Conservation (phyloP, 2,797 vertebrate genomes). For the Macropus fuliginosus region DNA sequence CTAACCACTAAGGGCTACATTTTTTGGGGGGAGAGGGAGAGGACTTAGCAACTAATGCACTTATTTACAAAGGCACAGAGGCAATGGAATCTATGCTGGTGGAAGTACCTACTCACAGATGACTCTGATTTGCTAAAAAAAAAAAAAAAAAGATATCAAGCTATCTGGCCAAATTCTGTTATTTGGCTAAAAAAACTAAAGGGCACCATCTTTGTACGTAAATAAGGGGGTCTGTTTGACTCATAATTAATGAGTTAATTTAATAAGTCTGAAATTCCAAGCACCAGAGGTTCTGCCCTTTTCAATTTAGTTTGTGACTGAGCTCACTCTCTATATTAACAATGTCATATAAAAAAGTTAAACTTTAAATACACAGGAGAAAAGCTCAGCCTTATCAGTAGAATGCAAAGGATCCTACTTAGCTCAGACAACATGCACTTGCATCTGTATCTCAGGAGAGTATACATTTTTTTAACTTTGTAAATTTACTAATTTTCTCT, state of each 20-base stretch:
- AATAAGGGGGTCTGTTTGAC: not conserved
- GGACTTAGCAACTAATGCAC: not conserved
- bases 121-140: not conserved
- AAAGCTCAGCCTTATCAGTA: not conserved
- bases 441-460: not conserved
- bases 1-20: not conserved
- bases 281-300: not conserved
- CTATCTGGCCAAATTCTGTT: not conserved
- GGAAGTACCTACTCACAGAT: not conserved
- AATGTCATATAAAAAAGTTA: not conserved
- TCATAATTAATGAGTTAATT: not conserved
- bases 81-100: not conserved
- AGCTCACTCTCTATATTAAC: not conserved
- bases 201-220: constrained; percentile 1
- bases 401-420: not conserved
- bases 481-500: not conserved
- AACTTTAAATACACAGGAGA: not conserved
- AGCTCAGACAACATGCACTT: not conserved
- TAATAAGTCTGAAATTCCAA: not conserved
- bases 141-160: not conserved
- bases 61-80: not conserved
- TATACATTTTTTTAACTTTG: not conserved
- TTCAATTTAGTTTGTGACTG: fast-evolving
- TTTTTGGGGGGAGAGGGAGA: too few relatives aligned
- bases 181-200: not conserved